Conservation (phyloP, 1,140 invertebrate genomes). For the Drosophila obscura region DNA sequence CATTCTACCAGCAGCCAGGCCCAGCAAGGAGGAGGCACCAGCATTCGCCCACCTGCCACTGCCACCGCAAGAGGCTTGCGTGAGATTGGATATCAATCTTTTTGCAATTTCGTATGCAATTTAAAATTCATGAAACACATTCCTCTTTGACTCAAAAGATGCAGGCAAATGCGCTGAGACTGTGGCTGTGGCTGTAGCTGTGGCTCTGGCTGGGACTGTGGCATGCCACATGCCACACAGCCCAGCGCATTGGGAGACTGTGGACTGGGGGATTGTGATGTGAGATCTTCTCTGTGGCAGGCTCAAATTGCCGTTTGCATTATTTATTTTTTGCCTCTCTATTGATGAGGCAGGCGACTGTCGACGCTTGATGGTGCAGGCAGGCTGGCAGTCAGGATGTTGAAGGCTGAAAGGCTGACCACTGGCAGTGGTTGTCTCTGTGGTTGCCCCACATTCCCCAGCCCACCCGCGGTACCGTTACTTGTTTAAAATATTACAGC, state of each 20-base stretch:
- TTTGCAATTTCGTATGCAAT: constrained; percentile 83
- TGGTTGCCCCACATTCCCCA: constrained; percentile 34
- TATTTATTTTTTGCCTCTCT: constrained; percentile 75
- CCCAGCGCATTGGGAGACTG: constrained; percentile 2
- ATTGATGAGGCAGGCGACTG: constrained; percentile 70
- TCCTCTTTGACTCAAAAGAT: constrained; percentile 79
- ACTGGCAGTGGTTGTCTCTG: constrained; percentile 21
- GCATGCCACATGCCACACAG: constrained; percentile 13
- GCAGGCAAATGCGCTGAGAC: constrained; percentile 69
- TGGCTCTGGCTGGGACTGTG: constrained; percentile 9
- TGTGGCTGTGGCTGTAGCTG: constrained; percentile 5
- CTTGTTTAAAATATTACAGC: constrained; percentile 77
- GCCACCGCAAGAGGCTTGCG: constrained; percentile 61
- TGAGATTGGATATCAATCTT: constrained; percentile 83
- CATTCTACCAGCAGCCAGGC: constrained; percentile 23
- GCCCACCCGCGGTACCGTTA: constrained; percentile 42
- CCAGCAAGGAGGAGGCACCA: constrained; percentile 7
- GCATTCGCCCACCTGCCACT: constrained; percentile 63
- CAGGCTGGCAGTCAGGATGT: neutral
- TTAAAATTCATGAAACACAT: constrained; percentile 83
- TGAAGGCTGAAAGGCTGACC: constrained; percentile 20
- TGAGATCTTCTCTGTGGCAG: constrained; percentile 22
- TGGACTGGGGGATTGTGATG: constrained; percentile 2
- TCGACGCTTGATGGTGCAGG: constrained; percentile 16
- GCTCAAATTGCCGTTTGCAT: constrained; percentile 82